A percentile compares a stretch with the other conserved stretches of the same genome.
These are phyloP conservation scores for rat (Rattus norvegicus) DNA, from an alignment of 2,113 vertebrate genomes.

Conservation along the genomic window DNA sequence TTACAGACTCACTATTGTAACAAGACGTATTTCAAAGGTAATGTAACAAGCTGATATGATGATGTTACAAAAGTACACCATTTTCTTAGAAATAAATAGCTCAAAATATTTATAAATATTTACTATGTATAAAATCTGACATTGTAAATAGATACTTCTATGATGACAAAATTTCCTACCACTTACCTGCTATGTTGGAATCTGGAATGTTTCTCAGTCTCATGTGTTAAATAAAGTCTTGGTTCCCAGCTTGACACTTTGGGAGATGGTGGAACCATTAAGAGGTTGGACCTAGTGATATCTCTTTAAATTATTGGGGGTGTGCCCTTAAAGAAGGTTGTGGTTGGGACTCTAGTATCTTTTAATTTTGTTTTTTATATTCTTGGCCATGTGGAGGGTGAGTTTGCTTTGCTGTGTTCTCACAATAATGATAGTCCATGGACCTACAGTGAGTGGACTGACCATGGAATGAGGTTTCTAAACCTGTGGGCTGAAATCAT, in stretches of 20 bases:
- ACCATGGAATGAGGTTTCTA: background rate
- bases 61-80: background rate
- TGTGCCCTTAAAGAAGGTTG: background rate
- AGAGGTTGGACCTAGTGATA: background rate
- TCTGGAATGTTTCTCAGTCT: background rate
- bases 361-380: background rate
- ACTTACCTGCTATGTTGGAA: background rate
- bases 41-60: background rate
- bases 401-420: background rate
- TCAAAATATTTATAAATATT: constrained; percentile 13
- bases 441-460: no score
- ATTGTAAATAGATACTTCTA: background rate
- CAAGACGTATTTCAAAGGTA: background rate
- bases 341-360: background rate
- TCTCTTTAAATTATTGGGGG: background rate
- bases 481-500: background rate
- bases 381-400: no score
- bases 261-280: background rate
- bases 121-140: background rate
- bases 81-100: background rate
- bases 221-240: background rate
- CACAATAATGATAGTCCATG: no score
- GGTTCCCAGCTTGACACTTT: background rate
- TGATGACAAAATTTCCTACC: background rate
- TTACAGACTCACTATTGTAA: background rate